Percentiles rank a stretch among this genome's conserved stretches.
Evolutionary conservation across 2,113 vertebrate species (phyloP).

Genomic region (Rhinolophus sinicus): DNA sequence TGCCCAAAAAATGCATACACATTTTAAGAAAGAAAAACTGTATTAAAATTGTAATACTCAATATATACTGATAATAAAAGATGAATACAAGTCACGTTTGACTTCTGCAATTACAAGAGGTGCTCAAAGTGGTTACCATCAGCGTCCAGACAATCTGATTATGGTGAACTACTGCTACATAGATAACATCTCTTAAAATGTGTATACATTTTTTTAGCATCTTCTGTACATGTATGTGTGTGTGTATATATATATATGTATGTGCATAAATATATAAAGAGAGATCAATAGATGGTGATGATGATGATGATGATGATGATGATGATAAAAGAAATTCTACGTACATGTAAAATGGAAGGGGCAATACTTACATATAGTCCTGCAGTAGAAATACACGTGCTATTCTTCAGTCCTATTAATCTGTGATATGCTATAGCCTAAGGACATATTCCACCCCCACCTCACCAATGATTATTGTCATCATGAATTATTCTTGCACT

Average conservation of each 20-base stretch:
- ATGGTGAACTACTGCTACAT: too few species aligned
- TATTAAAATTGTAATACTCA: too few species aligned
- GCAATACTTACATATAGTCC: not conserved
- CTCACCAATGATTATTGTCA: constrained; percentile 63
- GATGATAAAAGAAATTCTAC: not conserved
- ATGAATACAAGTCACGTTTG: too few species aligned
- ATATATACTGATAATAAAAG: too few species aligned
- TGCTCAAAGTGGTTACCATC: too few species aligned
- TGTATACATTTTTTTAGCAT: too few species aligned
- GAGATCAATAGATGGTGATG: not conserved
- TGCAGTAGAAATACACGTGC: not conserved
- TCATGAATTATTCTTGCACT: constrained; percentile 62
- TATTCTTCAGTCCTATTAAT: not conserved
- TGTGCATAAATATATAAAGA: not conserved
- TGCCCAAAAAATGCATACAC: too few species aligned
- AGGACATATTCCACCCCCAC: not conserved
- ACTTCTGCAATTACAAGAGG: too few species aligned
- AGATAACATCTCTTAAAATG: too few species aligned
- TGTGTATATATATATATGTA: not conserved
- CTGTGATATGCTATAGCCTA: constrained; percentile 13
- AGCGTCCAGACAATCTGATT: too few species aligned
- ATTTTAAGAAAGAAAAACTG: too few species aligned
- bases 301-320: not conserved
- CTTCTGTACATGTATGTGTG: too few species aligned
- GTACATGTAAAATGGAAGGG: not conserved